Conservation (phyloP, 2,888 invertebrate species). For the Andrena marginata region DNA sequence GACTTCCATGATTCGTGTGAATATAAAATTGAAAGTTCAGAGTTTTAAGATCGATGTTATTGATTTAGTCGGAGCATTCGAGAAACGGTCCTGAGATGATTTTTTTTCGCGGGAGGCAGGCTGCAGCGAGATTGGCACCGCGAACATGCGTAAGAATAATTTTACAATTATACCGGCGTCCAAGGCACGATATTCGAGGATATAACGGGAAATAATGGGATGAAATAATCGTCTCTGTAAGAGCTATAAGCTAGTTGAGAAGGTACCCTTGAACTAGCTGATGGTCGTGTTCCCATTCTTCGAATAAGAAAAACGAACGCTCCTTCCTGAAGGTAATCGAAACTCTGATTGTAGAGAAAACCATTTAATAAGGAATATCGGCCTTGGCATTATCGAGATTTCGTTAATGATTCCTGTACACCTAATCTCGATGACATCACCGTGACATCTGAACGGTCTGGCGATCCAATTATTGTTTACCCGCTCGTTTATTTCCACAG, state of each 20-base stretch:
- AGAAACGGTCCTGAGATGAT: neutral
- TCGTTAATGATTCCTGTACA: neutral
- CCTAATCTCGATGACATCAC: constrained; percentile 5
- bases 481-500: constrained; percentile 32
- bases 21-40: neutral
- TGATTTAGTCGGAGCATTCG: neutral
- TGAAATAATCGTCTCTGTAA: constrained; percentile 65
- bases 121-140: constrained; percentile 25
- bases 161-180: constrained; percentile 54
- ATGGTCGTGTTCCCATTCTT: constrained; percentile 16
- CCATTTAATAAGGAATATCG: neutral
- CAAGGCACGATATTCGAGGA: constrained; percentile 63
- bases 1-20: neutral
- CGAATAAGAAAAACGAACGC: neutral
- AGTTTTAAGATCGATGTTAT: neutral
- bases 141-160: constrained; percentile 57
- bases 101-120: constrained; percentile 28
- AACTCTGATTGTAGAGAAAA: neutral
- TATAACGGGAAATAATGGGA: constrained; percentile 68
- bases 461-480: constrained; percentile 52
- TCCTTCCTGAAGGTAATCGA: neutral
- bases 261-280: constrained; percentile 35
- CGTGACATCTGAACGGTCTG: constrained; percentile 17
- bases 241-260: constrained; percentile 46
- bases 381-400: neutral